These are phyloP conservation scores for Cephus pygmeus DNA, from an alignment of 2,888 invertebrate genomes.

Conservation along the genomic window DNA sequence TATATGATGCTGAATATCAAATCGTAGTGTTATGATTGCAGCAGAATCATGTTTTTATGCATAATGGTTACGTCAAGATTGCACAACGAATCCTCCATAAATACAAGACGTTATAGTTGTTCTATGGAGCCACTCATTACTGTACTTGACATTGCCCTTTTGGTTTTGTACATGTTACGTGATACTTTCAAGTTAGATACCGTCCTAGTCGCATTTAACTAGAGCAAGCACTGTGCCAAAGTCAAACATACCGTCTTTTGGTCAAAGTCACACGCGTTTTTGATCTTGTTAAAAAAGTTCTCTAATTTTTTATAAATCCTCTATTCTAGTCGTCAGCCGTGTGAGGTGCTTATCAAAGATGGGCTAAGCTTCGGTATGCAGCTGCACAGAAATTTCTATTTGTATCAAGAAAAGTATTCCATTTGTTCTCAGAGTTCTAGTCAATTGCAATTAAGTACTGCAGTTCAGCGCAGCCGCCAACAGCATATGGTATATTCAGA, in stretches of 20 bases:
- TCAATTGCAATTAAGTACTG: neutral
- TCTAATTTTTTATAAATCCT: neutral
- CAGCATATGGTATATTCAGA: no score
- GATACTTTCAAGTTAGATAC: conserved; percentile 14
- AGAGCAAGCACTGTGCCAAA: neutral
- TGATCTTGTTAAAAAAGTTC: neutral
- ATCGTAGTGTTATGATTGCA: no score
- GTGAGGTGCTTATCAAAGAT: neutral
- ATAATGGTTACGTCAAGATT: neutral
- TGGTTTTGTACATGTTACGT: neutral
- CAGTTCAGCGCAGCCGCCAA: no score
- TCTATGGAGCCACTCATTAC: no score
- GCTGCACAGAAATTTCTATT: neutral
- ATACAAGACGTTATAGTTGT: neutral
- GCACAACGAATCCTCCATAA: neutral
- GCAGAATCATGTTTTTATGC: no score
- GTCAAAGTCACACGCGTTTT: neutral
- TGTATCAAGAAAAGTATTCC: neutral
- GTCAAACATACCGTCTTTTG: neutral
- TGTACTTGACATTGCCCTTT: neutral
- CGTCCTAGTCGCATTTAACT: conserved; percentile 22
- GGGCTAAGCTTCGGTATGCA: neutral
- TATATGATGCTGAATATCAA: no score
- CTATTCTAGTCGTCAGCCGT: no score
- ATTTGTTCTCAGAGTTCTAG: neutral